Percentiles rank a stretch among this genome's conserved stretches.
These are phyloP conservation scores for Salvelinus fontinalis DNA, from an alignment of 2,113 vertebrate genomes.

Conservation along the genomic window DNA sequence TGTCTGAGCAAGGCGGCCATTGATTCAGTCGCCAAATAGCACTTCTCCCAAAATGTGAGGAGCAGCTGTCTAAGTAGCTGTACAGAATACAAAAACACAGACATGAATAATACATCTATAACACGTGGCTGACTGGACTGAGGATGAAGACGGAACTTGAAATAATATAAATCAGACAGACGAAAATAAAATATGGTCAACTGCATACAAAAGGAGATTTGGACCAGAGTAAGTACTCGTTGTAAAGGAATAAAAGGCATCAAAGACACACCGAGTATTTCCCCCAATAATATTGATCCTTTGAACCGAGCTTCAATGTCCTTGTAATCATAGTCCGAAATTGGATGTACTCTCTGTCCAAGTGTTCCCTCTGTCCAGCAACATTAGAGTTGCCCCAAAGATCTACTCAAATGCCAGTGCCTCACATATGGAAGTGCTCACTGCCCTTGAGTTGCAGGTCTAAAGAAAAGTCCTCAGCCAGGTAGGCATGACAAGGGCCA, in stretches of 20 bases:
- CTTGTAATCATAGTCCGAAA: neutral
- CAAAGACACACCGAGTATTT: neutral
- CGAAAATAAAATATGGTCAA: neutral
- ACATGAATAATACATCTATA: neutral
- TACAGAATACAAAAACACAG: no score
- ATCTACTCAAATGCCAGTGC: constrained; percentile 25
- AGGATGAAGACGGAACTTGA: neutral
- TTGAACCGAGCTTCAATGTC: neutral
- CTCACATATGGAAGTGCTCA: neutral
- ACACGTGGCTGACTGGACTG: no score
- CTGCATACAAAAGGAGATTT: neutral
- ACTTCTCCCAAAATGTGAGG: neutral
- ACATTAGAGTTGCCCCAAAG: neutral
- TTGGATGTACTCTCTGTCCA: neutral
- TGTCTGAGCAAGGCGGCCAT: neutral
- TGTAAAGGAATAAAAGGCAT: neutral
- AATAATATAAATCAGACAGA: neutral
- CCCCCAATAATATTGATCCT: neutral
- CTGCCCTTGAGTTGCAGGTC: constrained; percentile 21
- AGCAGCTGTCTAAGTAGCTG: neutral
- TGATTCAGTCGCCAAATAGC: neutral
- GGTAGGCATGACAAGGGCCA: constrained; percentile 13
- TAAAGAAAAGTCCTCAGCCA: neutral
- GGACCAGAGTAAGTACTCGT: no score
- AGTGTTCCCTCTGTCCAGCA: neutral